Base-by-base conservation (phyloP, 2,797 vertebrate species). In the Sebastes melanostomus region DNA sequence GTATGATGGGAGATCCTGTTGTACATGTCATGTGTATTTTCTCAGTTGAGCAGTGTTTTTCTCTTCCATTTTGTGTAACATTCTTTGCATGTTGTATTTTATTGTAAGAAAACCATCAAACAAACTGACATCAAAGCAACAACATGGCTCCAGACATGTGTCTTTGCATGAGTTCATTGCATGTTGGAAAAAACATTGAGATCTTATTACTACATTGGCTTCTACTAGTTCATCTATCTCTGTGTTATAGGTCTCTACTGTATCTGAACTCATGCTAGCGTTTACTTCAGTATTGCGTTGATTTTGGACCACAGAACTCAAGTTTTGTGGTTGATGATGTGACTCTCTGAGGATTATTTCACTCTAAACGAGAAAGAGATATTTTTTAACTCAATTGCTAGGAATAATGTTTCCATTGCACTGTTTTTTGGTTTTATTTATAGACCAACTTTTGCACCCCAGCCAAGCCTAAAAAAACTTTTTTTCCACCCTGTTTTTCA, bases 151-250 rank as follows among this genome's bases (percentile, higher is more conserved):
- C 73, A 76, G 75, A 91, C 56, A 86, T 75, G 80, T 88, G 85
- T 85, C 90, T 93, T 80, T 96, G 96, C 96, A 96, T 96, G 96
- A 94, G 90, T 91, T 92, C 87, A 90, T 95, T 96, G 96, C 96
- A 96, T 96, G 95, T 86, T 62, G 81, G 80, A 88, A 92, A 87
- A 88, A 83, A 46, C 77, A 82, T 88, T 75, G n/a, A 87, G 36
- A 86, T 90, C 55, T 83, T 87, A 42, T 83, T 72, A 88, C 86
- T 91, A 86, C 87, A 87, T 86, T 78, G 81, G 85, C 93, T 92
- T 92, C 84, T 90, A 80, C 89, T 90, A 83, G 88, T 89, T 83
- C 38, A 82, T 92, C 75, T 84, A 46, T 81, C 81, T 89, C 78
- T 91, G 50, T 89, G 75, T 90, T 36, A 13, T 66, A 83, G 80